Conservation (phyloP, 2,888 invertebrate genomes). For the Drepanosiphum platanoidis region DNA sequence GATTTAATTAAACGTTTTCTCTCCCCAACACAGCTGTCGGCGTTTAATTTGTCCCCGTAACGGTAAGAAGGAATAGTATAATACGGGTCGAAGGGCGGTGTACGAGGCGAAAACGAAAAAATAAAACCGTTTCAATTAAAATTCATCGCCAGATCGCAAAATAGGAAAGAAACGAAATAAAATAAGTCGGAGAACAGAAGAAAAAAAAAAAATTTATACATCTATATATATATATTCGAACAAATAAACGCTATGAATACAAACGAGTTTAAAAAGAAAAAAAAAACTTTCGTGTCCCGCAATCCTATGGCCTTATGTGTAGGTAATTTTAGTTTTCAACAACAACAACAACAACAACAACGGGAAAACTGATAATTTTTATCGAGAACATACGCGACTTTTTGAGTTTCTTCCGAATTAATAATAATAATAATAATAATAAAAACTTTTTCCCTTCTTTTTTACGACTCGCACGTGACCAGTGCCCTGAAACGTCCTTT, state of each 20-base stretch:
- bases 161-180: slow-evolving; percentile 26
- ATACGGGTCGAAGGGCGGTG: background rate
- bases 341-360: slow-evolving; percentile 41
- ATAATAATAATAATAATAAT: slow-evolving; percentile 12
- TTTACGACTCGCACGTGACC: slow-evolving; percentile 22
- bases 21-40: background rate
- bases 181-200: slow-evolving; percentile 9
- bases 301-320: slow-evolving; percentile 28
- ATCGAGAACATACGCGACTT: slow-evolving; percentile 43
- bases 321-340: slow-evolving; percentile 54
- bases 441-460: slow-evolving; percentile 30
- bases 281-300: slow-evolving; percentile 26
- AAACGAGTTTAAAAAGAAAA: slow-evolving; percentile 58
- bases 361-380: slow-evolving; percentile 52
- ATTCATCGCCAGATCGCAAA: slow-evolving; percentile 39
- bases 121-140: slow-evolving; percentile 44
- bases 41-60: slow-evolving; percentile 28
- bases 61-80: background rate
- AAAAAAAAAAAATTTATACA: background rate
- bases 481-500: background rate
- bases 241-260: slow-evolving; percentile 55
- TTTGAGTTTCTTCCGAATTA: slow-evolving; percentile 38
- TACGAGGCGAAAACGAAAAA: too few species aligned
- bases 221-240: slow-evolving; percentile 26
- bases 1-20: slow-evolving; percentile 52